Evolutionary conservation across 2,113 vertebrate genomes (phyloP), one percentile per base, ranked within the genome.

Genomic region (Morone saxatilis): DNA sequence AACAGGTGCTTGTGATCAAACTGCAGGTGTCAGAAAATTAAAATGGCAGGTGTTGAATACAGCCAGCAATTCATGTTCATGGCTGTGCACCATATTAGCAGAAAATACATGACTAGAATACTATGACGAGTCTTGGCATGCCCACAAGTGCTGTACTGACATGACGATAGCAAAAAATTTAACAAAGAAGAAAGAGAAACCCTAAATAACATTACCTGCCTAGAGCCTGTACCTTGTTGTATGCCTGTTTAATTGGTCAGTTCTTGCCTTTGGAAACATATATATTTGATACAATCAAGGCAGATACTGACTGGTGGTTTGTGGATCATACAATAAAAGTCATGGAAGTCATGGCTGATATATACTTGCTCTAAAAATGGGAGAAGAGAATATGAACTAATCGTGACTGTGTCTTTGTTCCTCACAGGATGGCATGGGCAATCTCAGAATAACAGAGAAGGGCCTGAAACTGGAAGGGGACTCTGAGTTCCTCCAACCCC

Each of bases 401-500:
- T 0, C 16, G 51, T 63, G 19, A 8, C 10, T 70, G 41, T 70
- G 7, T 81, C 11, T 79, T 17, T 90, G 14, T 68, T 76, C 36
- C 19, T 72, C 92, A 62, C 94, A 99, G 98, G 98, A 99, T 83
- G 98, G 98, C 86, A 99, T 99, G 98, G 98, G 98, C 63, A 97
- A 98, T 92, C 94, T 99, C 91, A 97, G 98, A 93, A 99, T 99
- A 93, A 99, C 98, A 2, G 98, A 99, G 82, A 97, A 97, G 79
- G 98, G 98, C 86, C 95, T 99, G 91, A 98, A 97, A 92, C 96
- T 99, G 71, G 98, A 99, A 94, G 98, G 98, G 86, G 96, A 97
- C 92, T 99, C 98, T 0, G 98, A 99, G 95, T 99, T 99, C 94
- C 97, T 99, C 89, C 96, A 99, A 94, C 98, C 98, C 86, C 97